phyloP scores from a whole-genome alignment of 2,113 vertebrate genomes.

The Gallinago paraguaiae region DNA sequence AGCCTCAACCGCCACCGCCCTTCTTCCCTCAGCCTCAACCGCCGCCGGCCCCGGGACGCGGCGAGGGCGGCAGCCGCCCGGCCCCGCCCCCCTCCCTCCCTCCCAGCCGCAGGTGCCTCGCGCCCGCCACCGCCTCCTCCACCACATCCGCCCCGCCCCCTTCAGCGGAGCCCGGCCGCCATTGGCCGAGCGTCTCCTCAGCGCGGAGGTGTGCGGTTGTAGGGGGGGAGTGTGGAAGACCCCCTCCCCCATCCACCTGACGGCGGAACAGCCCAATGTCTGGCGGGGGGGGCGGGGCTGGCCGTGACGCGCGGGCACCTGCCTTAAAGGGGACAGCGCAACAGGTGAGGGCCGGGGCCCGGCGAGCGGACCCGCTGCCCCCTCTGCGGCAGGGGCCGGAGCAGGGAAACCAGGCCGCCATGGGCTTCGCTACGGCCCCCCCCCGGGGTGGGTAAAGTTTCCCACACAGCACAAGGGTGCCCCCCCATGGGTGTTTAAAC shows the following conservation, averaged over 20 bases:
- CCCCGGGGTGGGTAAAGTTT: accelerated
- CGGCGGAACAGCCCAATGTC: background rate
- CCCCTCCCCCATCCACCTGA: background rate
- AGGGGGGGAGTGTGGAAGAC: too few species aligned
- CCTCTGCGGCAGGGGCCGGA: too few species aligned
- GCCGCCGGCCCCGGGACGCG: background rate
- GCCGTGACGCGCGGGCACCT: background rate
- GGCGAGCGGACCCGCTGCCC: too few species aligned
- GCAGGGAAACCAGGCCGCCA: too few species aligned
- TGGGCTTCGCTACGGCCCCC: background rate
- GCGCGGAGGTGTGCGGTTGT: background rate
- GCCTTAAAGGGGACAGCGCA: slow-evolving; percentile 1
- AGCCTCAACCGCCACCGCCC: background rate
- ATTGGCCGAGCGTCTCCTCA: background rate
- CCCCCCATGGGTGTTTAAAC: accelerated
- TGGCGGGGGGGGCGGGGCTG: background rate
- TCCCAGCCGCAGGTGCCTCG: background rate
- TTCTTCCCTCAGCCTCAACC: background rate
- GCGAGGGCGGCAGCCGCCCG: background rate
- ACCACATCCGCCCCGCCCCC: background rate
- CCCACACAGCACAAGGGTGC: accelerated
- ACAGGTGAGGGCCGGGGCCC: background rate
- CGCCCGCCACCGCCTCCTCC: background rate
- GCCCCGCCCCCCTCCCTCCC: background rate
- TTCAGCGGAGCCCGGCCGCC: background rate